These are phyloP conservation scores for Pelusios castaneus DNA, from an alignment of 2,113 vertebrate genomes.

Conservation along the genomic window DNA sequence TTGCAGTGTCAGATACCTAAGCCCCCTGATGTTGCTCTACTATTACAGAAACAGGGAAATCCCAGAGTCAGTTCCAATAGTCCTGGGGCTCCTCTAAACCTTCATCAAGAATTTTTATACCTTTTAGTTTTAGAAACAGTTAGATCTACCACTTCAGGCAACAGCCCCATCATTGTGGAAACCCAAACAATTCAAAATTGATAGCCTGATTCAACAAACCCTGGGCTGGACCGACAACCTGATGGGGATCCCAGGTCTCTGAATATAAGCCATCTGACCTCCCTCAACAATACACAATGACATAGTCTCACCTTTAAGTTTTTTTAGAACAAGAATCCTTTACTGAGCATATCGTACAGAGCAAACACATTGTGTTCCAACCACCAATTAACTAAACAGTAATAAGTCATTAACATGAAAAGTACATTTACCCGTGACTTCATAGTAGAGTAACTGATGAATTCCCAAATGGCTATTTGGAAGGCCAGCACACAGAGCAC, in stretches of 20 bases:
- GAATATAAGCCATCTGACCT: rapidly evolving
- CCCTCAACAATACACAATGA: not conserved
- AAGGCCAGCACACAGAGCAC: not conserved
- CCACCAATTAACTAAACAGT: not conserved
- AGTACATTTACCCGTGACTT: not conserved
- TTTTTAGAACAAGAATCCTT: not conserved
- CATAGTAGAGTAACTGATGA: not conserved
- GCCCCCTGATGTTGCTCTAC: too few species aligned
- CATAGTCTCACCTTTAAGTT: not conserved
- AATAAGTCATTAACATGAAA: not conserved
- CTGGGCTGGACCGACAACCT: not conserved
- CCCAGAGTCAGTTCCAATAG: not conserved
- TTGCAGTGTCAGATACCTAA: not conserved
- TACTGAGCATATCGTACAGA: not conserved
- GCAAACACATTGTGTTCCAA: not conserved
- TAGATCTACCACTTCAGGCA: not conserved
- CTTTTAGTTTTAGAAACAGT: not conserved
- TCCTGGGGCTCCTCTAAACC: not conserved
- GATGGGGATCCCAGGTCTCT: rapidly evolving
- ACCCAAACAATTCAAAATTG: too few species aligned
- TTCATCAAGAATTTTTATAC: not conserved
- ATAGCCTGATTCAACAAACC: too few species aligned
- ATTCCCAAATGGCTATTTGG: not conserved
- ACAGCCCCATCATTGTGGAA: too few species aligned
- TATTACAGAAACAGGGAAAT: not conserved